These are phyloP conservation scores for Lutjanus erythropterus DNA, from an alignment of 2,113 vertebrate species.

Conservation along the genomic window DNA sequence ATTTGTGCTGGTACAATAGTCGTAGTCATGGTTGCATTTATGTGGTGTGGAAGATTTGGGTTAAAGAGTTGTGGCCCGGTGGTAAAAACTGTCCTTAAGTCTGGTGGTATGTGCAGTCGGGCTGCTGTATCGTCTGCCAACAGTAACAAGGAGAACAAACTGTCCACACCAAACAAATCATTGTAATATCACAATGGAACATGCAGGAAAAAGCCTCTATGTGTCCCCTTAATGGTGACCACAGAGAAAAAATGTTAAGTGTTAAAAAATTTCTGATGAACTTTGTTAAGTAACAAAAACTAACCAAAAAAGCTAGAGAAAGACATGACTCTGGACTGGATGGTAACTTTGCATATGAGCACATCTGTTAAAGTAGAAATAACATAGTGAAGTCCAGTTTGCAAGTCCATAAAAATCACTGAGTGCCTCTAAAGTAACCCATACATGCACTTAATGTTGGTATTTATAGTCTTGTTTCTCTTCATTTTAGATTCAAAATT, in stretches of 20 bases:
- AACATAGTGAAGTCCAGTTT: constrained; percentile 6
- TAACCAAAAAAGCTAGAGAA: no score
- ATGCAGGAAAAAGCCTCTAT: not conserved
- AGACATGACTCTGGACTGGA: not conserved
- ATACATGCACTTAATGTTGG: not conserved
- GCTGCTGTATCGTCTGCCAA: no score
- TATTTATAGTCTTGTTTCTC: not conserved
- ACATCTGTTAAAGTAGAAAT: no score
- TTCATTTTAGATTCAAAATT: no score
- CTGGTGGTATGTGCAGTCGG: no score
- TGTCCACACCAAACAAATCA: not conserved
- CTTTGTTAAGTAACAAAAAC: not conserved
- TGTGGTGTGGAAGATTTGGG: no score
- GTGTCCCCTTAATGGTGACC: not conserved
- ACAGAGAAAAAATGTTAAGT: not conserved
- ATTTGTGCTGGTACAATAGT: no score
- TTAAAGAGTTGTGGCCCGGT: no score
- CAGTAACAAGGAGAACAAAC: not conserved
- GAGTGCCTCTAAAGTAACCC: not conserved
- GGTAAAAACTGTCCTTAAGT: no score
- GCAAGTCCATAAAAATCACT: not conserved
- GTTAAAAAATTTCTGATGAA: not conserved
- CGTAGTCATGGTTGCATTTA: no score
- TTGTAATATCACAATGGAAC: not conserved
- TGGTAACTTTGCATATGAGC: no score